Evolutionary conservation across 1,140 invertebrate genomes (phyloP).

Genomic region (Drosophila parvula): DNA sequence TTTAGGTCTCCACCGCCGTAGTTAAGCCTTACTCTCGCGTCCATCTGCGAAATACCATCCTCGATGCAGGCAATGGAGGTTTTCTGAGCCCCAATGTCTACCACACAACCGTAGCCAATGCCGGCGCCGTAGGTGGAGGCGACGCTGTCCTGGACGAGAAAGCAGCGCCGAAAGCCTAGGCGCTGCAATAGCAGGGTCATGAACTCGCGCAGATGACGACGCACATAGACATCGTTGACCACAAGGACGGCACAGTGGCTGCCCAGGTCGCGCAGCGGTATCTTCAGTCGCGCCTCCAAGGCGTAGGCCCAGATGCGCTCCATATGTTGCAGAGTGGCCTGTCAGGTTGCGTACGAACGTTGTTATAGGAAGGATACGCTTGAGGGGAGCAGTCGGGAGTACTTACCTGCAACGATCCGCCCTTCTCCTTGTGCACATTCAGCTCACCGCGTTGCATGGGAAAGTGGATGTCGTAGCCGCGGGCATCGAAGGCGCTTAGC

Average conservation of each 20-base stretch:
- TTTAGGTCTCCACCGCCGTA: slow-evolving; percentile 96
- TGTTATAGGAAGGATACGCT: no score
- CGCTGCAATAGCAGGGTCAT: slow-evolving; percentile 91
- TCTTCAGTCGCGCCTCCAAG: slow-evolving; percentile 89
- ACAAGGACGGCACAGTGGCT: slow-evolving; percentile 94
- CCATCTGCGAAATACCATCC: slow-evolving; percentile 96
- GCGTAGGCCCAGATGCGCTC: slow-evolving; percentile 94
- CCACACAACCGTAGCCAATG: slow-evolving; percentile 95
- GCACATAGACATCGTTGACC: slow-evolving; percentile 95
- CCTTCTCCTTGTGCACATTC: slow-evolving; percentile 92
- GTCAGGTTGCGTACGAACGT: not conserved
- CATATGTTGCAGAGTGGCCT: slow-evolving; percentile 91
- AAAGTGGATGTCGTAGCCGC: slow-evolving; percentile 94
- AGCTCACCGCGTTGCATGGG: slow-evolving; percentile 94
- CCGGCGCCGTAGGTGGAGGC: slow-evolving; percentile 97
- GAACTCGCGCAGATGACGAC: slow-evolving; percentile 93
- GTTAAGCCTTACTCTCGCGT: slow-evolving; percentile 92
- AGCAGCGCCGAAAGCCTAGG: slow-evolving; percentile 95
- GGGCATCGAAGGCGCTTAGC: slow-evolving; percentile 90
- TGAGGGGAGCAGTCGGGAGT: no score
- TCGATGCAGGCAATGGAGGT: slow-evolving; percentile 98
- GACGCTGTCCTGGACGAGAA: slow-evolving; percentile 93
- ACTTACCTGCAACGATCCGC: slow-evolving; percentile 90
- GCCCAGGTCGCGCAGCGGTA: slow-evolving; percentile 88
- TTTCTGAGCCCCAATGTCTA: slow-evolving; percentile 98